These are phyloP conservation scores for Ericerus pela DNA, from an alignment of 1,140 invertebrate genomes.

Conservation along the genomic window DNA sequence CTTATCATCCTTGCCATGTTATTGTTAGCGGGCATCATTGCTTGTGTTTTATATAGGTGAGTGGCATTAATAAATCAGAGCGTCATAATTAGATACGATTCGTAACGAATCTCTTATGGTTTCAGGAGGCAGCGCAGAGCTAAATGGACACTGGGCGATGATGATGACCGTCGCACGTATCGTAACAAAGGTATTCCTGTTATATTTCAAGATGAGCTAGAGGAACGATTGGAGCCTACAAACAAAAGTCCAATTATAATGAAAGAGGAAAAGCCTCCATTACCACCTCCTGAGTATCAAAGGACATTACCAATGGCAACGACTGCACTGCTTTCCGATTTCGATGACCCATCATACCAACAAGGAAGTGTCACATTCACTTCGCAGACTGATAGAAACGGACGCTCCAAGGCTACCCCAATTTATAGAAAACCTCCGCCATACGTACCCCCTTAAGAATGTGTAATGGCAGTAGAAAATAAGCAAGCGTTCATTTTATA, in stretches of 20 bases:
- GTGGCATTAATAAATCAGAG: conserved; percentile 47
- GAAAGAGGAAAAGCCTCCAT: conserved; percentile 80
- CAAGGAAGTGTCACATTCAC: conserved; percentile 66
- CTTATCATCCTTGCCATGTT: conserved; percentile 81
- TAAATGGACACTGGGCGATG: conserved; percentile 37
- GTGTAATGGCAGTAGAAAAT: too few species aligned
- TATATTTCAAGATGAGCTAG: conserved; percentile 84
- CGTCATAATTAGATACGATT: background rate
- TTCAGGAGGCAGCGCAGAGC: conserved; percentile 25
- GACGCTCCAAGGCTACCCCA: conserved; percentile 53
- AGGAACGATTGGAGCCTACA: conserved; percentile 71
- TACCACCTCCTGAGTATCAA: conserved; percentile 60
- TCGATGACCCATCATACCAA: conserved; percentile 47
- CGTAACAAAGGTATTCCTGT: conserved; percentile 83
- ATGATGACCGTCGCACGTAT: conserved; percentile 65
- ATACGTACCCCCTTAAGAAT: conserved; percentile 76
- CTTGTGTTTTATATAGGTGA: conserved; percentile 72
- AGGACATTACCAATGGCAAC: conserved; percentile 36
- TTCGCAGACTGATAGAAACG: conserved; percentile 45
- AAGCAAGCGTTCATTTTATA: too few species aligned
- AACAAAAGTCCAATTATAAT: conserved; percentile 83
- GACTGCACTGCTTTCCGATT: conserved; percentile 33
- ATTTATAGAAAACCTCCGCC: conserved; percentile 80
- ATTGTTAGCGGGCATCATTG: conserved; percentile 67
- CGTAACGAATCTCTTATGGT: background rate